Conservation (phyloP, 1,140 invertebrate species). For the Callitettix versicolor region DNA sequence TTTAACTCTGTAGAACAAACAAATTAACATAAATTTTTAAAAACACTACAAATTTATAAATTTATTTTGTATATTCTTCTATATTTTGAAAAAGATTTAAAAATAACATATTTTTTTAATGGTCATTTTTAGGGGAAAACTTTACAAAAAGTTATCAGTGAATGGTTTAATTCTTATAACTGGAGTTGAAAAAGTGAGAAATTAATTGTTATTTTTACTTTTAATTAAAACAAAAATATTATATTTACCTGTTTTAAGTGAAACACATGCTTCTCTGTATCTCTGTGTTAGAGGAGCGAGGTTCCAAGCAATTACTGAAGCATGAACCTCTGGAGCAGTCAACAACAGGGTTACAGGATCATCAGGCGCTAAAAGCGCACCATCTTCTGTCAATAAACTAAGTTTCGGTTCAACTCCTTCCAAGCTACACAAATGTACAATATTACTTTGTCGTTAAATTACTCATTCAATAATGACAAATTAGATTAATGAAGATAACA, state of each 20-base stretch:
- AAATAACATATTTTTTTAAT: no score
- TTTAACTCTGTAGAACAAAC: no score
- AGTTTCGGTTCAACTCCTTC: slow-evolving; percentile 49
- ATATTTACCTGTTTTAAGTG: slow-evolving; percentile 41
- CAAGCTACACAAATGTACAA: slow-evolving; percentile 36
- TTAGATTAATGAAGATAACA: slow-evolving; percentile 15
- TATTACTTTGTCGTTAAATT: neutral
- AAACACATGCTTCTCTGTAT: slow-evolving; percentile 50
- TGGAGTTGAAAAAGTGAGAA: no score
- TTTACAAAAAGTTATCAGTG: no score
- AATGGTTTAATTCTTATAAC: no score
- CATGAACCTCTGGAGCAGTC: slow-evolving; percentile 43
- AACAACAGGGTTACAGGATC: slow-evolving; percentile 44
- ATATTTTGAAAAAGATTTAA: no score
- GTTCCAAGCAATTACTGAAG: slow-evolving; percentile 49
- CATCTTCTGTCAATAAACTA: slow-evolving; percentile 51
- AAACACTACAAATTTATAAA: no score
- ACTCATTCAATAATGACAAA: neutral
- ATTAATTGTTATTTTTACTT: slow-evolving; percentile 11
- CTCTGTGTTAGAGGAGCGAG: slow-evolving; percentile 46
- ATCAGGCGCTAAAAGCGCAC: slow-evolving; percentile 50
- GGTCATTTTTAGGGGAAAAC: no score
- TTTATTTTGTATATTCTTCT: no score
- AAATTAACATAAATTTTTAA: no score
- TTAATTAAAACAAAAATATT: neutral